Evolutionary conservation across 2,113 vertebrate genomes (phyloP).

Genomic region (Calidris pygmaea): DNA sequence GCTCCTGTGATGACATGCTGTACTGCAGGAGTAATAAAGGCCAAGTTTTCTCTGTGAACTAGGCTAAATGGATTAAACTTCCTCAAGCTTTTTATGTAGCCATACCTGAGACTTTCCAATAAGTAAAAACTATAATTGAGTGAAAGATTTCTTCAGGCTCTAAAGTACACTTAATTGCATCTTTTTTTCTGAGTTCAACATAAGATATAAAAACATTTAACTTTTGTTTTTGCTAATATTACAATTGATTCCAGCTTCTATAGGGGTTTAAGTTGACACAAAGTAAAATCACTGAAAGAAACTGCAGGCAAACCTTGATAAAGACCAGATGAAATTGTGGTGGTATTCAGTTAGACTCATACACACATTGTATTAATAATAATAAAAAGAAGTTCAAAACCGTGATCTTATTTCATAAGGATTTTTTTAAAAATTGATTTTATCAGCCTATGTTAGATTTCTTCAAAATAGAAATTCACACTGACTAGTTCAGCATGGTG

Average conservation of each 20-base stretch:
- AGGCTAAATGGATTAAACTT: neutral
- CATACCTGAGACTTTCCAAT: neutral
- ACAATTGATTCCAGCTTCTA: constrained; percentile 60
- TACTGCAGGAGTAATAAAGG: neutral
- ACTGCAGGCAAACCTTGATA: constrained; percentile 63
- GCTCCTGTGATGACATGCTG: neutral
- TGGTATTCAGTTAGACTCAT: constrained; percentile 51
- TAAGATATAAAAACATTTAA: constrained; percentile 44
- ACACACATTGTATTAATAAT: constrained; percentile 67
- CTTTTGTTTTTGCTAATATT: constrained; percentile 45
- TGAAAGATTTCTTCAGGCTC: constrained; percentile 26
- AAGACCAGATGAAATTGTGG: constrained; percentile 55
- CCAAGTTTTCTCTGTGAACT: neutral
- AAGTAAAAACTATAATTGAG: constrained; percentile 13
- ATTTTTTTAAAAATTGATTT: constrained; percentile 16
- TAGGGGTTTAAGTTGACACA: constrained; percentile 54
- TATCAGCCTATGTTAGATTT: constrained; percentile 52
- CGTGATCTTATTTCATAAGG: constrained; percentile 62
- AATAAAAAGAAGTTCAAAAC: constrained; percentile 64
- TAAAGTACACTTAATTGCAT: constrained; percentile 24
- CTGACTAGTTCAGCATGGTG: constrained; percentile 30
- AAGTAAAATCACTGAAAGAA: constrained; percentile 67
- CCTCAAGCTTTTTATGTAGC: neutral
- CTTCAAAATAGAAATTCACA: constrained; percentile 31
- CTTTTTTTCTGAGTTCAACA: constrained; percentile 25